A percentile compares a stretch with the other conserved stretches of the same genome.
These are phyloP conservation scores for Melipona quadrifasciata DNA, from an alignment of 1,140 invertebrate species.

Conservation along the genomic window DNA sequence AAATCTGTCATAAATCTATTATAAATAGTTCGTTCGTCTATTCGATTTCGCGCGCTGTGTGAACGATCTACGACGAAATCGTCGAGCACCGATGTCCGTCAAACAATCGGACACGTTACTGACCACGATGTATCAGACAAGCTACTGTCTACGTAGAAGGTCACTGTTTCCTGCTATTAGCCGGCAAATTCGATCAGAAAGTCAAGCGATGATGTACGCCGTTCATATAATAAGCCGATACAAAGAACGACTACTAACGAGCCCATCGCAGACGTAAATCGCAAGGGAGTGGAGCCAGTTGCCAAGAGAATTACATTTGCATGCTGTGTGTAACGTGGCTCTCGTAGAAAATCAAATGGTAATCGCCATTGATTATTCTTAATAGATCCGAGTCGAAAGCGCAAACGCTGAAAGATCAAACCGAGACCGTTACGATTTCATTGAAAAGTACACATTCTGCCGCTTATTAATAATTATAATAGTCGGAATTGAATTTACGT, in stretches of 20 bases:
- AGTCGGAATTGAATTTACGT: constrained; percentile 9
- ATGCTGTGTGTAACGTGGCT: constrained; percentile 27
- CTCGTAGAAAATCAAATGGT: constrained; percentile 36
- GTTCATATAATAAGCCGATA: constrained; percentile 48
- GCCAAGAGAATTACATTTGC: constrained; percentile 24
- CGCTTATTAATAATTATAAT: constrained; percentile 9
- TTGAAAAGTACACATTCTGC: background rate
- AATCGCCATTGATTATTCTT: constrained; percentile 27
- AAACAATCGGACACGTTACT: constrained; percentile 39
- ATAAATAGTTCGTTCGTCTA: background rate
- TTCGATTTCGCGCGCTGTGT: background rate
- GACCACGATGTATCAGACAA: constrained; percentile 1
- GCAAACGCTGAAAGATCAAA: background rate
- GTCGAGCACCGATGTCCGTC: background rate
- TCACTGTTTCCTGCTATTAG: constrained; percentile 49
- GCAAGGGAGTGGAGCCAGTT: too few species aligned
- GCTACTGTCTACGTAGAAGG: constrained; percentile 39
- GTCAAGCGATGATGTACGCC: constrained; percentile 43
- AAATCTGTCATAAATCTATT: background rate
- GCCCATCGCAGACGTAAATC: constrained; percentile 32
- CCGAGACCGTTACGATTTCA: constrained; percentile 20
- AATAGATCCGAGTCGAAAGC: background rate
- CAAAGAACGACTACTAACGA: constrained; percentile 44
- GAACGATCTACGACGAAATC: background rate
- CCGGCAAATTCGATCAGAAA: constrained; percentile 45